phyloP scores from a whole-genome alignment of 2,113 vertebrate species.

The Fregata magnificens region DNA sequence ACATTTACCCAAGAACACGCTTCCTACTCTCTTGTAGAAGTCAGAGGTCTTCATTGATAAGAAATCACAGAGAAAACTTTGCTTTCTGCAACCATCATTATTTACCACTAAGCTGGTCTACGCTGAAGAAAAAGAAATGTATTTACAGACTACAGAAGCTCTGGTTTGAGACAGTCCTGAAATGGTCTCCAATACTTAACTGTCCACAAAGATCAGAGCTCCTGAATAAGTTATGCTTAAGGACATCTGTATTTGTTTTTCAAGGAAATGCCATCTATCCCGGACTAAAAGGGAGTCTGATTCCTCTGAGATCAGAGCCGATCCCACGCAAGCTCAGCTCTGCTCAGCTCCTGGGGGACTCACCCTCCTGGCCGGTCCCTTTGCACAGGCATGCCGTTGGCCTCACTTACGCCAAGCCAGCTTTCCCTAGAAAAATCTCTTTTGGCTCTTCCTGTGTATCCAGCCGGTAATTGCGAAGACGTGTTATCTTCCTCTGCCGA shows the following conservation, averaged over 20 bases:
- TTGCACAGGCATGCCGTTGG: accelerated
- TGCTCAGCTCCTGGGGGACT: not conserved
- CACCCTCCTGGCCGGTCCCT: not conserved
- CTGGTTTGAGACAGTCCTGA: not conserved
- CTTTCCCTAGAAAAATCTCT: not conserved
- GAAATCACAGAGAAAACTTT: not conserved
- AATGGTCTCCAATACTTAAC: not conserved
- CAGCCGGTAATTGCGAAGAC: not conserved
- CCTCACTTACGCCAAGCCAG: not conserved
- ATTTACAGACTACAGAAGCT: not conserved
- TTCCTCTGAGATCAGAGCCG: not conserved
- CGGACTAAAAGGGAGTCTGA: not conserved
- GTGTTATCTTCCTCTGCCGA: not conserved
- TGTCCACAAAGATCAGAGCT: not conserved
- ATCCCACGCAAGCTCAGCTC: not conserved
- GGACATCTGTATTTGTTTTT: not conserved
- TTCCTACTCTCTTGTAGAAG: not conserved
- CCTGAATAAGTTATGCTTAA: not conserved
- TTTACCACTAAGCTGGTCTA: not conserved
- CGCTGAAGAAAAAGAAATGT: accelerated
- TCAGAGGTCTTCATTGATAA: not conserved
- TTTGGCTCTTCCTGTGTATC: not conserved
- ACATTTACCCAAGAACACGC: not conserved
- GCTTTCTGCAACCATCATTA: not conserved
- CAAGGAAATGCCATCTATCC: not conserved